A percentile compares a stretch with the other conserved stretches of the same genome.
These are phyloP conservation scores for Pardalotus punctatus DNA, from an alignment of 2,113 vertebrate genomes.

Conservation along the genomic window DNA sequence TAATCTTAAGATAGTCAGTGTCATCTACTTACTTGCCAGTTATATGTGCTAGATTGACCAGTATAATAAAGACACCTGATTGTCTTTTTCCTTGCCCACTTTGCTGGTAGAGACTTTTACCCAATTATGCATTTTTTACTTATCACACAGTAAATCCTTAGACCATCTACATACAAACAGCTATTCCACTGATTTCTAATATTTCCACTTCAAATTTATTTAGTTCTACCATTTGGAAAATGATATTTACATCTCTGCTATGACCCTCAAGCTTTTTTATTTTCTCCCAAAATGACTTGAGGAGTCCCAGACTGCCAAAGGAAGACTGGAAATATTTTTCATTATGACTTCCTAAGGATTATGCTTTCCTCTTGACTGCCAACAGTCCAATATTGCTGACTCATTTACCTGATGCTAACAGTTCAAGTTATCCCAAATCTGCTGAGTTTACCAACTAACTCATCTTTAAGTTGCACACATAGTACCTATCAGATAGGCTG, in stretches of 20 bases:
- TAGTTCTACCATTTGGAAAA: background rate
- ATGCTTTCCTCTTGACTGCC: background rate
- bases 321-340: background rate
- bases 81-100: background rate
- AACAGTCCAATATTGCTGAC: background rate
- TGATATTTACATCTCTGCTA: background rate
- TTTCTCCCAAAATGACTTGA: background rate
- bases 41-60: background rate
- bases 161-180: background rate
- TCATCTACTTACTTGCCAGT: background rate
- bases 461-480: background rate
- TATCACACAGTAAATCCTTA: background rate
- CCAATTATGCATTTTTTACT: background rate
- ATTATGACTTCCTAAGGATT: background rate
- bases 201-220: background rate
- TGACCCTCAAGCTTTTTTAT: background rate
- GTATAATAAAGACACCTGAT: background rate
- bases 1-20: background rate
- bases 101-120: background rate
- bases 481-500: background rate
- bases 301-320: background rate
- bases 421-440: background rate
- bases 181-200: background rate
- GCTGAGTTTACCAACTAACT: background rate
- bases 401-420: background rate